Evolutionary conservation across 2,797 vertebrate species (phyloP).

Genomic region (Catharus ustulatus): DNA sequence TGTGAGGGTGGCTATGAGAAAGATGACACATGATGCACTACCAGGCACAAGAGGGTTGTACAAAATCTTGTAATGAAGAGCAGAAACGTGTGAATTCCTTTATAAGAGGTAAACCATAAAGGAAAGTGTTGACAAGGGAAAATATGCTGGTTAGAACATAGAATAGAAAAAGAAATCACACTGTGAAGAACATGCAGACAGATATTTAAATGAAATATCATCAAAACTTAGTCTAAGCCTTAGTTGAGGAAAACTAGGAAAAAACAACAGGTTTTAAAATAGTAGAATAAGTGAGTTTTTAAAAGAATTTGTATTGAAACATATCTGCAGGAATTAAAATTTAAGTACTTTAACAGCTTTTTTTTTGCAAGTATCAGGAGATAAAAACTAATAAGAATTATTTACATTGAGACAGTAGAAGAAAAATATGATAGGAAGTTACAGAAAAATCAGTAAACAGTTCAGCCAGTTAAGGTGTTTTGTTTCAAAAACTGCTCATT

Average conservation of each 20-base stretch:
- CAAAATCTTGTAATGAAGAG: background rate
- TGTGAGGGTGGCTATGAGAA: background rate
- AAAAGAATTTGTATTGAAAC: background rate
- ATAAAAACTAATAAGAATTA: background rate
- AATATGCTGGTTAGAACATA: background rate
- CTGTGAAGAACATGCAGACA: background rate
- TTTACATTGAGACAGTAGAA: background rate
- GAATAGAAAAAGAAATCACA: background rate
- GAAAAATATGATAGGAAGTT: background rate
- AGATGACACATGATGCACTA: background rate
- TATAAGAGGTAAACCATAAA: background rate
- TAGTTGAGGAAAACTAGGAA: background rate
- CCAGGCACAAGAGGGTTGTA: background rate
- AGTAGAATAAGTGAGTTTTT: background rate
- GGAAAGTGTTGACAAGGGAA: background rate
- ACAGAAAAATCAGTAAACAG: background rate
- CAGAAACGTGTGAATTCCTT: background rate
- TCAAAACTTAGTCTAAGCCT: background rate
- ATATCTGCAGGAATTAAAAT: background rate
- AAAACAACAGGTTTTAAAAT: background rate
- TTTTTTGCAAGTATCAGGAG: background rate
- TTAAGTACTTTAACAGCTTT: background rate
- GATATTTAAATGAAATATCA: background rate
- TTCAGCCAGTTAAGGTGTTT: conserved; percentile 33
- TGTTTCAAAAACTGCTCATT: conserved; percentile 70